phyloP scores from a whole-genome alignment of 2,113 vertebrate genomes.

The Bombycilla garrulus region DNA sequence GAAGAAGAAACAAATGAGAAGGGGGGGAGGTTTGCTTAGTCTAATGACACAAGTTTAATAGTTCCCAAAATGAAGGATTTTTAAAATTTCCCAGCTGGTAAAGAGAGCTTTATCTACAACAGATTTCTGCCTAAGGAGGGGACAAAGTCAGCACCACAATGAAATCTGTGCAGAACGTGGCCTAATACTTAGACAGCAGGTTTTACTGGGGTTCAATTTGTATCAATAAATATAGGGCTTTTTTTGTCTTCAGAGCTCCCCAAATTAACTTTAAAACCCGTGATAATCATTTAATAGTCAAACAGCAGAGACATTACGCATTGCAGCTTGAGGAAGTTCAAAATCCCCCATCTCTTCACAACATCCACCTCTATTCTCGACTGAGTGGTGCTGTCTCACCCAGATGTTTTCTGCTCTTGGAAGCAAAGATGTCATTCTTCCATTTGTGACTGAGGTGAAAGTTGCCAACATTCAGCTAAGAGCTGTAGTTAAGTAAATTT shows the following conservation, averaged over 20 bases:
- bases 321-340: not conserved
- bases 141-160: not conserved
- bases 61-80: not conserved
- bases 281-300: not conserved
- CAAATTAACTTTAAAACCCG: not conserved
- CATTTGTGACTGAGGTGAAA: not conserved
- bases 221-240: not conserved
- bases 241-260: not conserved
- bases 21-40: not conserved
- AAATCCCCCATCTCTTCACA: not conserved
- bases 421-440: not conserved
- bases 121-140: not conserved
- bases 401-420: not conserved
- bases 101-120: not conserved
- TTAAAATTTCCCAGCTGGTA: fast-evolving
- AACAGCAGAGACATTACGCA: not conserved
- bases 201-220: not conserved
- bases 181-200: not conserved
- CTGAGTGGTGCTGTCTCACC: not conserved
- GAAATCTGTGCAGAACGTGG: not conserved
- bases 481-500: not conserved
- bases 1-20: not conserved
- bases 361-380: not conserved
- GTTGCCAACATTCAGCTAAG: not conserved
- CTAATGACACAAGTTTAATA: not conserved